These are phyloP conservation scores for Eupithecia pulchellata DNA, from an alignment of 2,888 invertebrate species.

Conservation along the genomic window DNA sequence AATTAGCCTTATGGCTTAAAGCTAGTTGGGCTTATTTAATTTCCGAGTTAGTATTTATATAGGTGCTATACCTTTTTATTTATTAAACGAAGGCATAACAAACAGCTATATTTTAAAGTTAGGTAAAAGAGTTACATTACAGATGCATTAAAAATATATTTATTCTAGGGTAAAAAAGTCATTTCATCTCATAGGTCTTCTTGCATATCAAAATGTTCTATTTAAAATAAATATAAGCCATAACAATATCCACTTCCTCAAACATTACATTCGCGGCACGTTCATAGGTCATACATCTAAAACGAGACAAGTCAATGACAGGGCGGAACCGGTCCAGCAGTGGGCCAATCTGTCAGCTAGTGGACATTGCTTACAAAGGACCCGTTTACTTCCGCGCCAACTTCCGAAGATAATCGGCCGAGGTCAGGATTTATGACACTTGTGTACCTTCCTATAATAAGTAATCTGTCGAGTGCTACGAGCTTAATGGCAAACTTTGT, in stretches of 20 bases:
- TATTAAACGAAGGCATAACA: no score
- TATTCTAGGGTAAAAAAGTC: neutral
- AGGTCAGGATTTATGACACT: constrained; percentile 44
- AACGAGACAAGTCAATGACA: constrained; percentile 59
- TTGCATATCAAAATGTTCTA: neutral
- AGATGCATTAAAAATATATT: no score
- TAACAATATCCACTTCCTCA: constrained; percentile 38
- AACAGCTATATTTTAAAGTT: no score
- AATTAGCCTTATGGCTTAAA: neutral
- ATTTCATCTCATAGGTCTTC: neutral
- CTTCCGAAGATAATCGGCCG: constrained; percentile 66
- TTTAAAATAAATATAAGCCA: neutral
- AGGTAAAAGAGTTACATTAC: no score
- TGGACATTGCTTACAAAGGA: constrained; percentile 39
- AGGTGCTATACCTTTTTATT: no score
- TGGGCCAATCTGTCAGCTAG: constrained; percentile 45
- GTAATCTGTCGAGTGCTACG: neutral
- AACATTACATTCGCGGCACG: constrained; percentile 52
- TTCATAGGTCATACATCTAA: constrained; percentile 44
- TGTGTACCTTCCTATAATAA: neutral
- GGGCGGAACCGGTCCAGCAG: constrained; percentile 57
- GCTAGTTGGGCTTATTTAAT: no score
- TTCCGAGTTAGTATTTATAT: no score
- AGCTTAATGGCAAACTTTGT: neutral
- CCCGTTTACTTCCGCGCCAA: constrained; percentile 62